A percentile compares a stretch with the other conserved stretches of the same genome.
Evolutionary conservation across 1,140 invertebrate species (phyloP).

Genomic region (Pentalonia nigronervosa): DNA sequence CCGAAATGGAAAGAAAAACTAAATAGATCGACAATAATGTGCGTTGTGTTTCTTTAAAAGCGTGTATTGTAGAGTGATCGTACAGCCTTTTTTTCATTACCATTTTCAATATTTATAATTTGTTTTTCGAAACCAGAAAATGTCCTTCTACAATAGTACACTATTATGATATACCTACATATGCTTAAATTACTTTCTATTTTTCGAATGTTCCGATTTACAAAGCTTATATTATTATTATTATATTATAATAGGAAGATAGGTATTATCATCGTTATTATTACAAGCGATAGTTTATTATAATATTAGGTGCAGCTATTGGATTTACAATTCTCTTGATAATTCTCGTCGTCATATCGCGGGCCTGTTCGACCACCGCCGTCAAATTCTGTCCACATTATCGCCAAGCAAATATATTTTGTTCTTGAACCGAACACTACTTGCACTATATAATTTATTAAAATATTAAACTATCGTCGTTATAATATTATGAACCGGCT

Average conservation of each 20-base stretch:
- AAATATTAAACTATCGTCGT: not conserved
- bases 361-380: not conserved
- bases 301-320: not conserved
- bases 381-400: not conserved
- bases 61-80: not conserved
- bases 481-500: not conserved
- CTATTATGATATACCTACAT: not conserved
- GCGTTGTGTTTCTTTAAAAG: not conserved
- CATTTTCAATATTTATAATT: constrained; percentile 3
- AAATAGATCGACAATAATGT: not conserved
- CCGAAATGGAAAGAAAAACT: not conserved
- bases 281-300: not conserved
- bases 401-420: not conserved
- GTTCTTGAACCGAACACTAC: not conserved
- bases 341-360: not conserved
- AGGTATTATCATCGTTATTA: not conserved
- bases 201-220: not conserved
- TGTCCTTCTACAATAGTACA: not conserved
- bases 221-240: not conserved
- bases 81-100: not conserved
- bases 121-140: not conserved
- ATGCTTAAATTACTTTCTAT: constrained; percentile 10
- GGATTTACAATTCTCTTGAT: not conserved
- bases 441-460: too few relatives aligned
- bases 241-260: not conserved